Evolutionary conservation across 2,113 vertebrate species (phyloP).

Genomic region (Rhea pennata): DNA sequence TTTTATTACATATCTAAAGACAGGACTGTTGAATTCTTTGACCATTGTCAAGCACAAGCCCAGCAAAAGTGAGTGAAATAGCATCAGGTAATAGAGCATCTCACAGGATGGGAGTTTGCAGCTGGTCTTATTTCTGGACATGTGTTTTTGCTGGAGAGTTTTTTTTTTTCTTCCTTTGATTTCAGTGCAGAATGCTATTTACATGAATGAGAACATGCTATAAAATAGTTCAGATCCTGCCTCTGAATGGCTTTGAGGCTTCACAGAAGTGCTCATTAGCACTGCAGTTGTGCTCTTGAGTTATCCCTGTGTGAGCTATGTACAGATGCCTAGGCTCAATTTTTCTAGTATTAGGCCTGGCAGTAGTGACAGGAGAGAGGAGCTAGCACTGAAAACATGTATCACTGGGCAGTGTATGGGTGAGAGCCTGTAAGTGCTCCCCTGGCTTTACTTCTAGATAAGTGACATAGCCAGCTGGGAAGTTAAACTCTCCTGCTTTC

Average conservation of each 20-base stretch:
- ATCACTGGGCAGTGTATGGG: not conserved
- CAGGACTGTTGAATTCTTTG: not conserved
- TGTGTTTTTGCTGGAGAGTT: not conserved
- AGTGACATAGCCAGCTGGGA: not conserved
- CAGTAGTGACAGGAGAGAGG: not conserved
- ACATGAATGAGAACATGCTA: not conserved
- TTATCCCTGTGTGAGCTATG: not conserved
- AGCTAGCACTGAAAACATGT: fast-evolving
- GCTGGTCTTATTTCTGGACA: not conserved
- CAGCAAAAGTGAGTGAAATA: not conserved
- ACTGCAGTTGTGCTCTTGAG: not conserved
- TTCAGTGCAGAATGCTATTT: not conserved
- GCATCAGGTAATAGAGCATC: not conserved
- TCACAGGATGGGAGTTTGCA: not conserved
- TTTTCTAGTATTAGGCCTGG: not conserved
- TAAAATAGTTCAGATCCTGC: not conserved
- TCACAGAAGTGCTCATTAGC: not conserved
- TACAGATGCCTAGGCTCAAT: not conserved
- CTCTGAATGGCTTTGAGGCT: not conserved
- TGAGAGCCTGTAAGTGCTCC: not conserved
- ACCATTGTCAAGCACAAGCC: not conserved
- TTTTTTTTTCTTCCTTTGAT: not conserved
- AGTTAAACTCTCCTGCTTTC: not conserved
- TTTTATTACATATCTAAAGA: not conserved
- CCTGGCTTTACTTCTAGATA: not conserved